A percentile compares a stretch with the other conserved stretches of the same genome.
These are phyloP conservation scores for Holothuria scabra DNA, from an alignment of 53 echinoderm and acorn worm genomes.

Conservation along the genomic window DNA sequence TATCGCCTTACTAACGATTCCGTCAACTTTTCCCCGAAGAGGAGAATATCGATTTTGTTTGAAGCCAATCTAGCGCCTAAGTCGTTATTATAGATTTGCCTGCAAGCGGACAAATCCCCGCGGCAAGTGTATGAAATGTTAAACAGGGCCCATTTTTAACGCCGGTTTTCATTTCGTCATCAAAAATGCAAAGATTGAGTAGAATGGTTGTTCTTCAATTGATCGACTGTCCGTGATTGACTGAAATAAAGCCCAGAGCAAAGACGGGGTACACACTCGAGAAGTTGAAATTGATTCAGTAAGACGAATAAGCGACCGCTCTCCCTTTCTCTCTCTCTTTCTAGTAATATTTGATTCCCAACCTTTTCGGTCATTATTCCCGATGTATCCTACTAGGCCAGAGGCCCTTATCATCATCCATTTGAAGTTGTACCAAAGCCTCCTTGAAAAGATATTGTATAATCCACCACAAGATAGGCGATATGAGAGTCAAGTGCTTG, in stretches of 20 bases:
- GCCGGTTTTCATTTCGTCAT: too few relatives aligned
- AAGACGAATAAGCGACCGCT: not conserved
- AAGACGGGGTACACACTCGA: slow-evolving; percentile 29
- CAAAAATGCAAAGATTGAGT: too few relatives aligned
- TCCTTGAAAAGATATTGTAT: too few relatives aligned
- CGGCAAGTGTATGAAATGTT: slow-evolving; percentile 33
- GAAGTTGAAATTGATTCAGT: slow-evolving; percentile 28
- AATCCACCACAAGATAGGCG: too few relatives aligned
- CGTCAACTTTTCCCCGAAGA: slow-evolving; percentile 36
- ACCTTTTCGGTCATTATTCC: slow-evolving; percentile 23
- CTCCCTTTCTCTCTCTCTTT: too few relatives aligned
- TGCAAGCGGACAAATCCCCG: slow-evolving; percentile 34
- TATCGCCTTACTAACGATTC: slow-evolving; percentile 41
- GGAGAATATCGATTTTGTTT: slow-evolving; percentile 22
- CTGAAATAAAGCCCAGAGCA: slow-evolving; percentile 8
- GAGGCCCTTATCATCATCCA: too few relatives aligned
- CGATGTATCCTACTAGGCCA: slow-evolving; percentile 24
- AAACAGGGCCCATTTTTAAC: slow-evolving; percentile 7
- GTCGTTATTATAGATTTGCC: slow-evolving; percentile 33
- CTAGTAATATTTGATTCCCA: too few relatives aligned
- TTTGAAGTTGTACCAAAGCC: too few relatives aligned
- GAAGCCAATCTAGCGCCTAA: not conserved
- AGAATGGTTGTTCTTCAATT: slow-evolving; percentile 3
- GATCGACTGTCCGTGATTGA: slow-evolving; percentile 15
- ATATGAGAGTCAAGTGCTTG: too few relatives aligned